Percentiles rank a stretch among this genome's conserved stretches.
Evolutionary conservation across 2,113 vertebrate genomes (phyloP).

Genomic region (Sclerurus mexicanus): DNA sequence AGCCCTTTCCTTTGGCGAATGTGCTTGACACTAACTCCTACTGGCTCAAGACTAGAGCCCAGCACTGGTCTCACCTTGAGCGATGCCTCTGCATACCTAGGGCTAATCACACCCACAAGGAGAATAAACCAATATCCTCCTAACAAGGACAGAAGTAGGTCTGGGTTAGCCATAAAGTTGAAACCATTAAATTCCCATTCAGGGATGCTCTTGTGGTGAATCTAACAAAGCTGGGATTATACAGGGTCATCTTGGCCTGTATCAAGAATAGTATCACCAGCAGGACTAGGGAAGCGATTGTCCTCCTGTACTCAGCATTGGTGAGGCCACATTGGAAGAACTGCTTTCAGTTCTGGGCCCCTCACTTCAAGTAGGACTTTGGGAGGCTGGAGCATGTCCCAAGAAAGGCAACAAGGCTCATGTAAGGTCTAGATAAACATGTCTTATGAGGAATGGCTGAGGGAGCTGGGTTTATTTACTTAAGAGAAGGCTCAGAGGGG

Average conservation of each 20-base stretch:
- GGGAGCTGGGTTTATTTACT: not conserved
- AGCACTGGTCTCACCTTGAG: not conserved
- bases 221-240: not conserved
- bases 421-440: not conserved
- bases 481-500: not conserved
- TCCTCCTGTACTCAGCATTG: not conserved
- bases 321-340: not conserved
- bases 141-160: not conserved
- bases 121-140: not conserved
- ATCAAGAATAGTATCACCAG: not conserved
- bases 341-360: not conserved
- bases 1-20: not conserved
- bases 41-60: not conserved
- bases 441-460: not conserved
- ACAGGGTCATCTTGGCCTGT: not conserved
- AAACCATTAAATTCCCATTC: not conserved
- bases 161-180: not conserved
- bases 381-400: not conserved
- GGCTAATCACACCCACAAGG: not conserved
- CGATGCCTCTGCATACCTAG: not conserved
- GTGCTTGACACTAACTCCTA: not conserved
- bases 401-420: not conserved
- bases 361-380: not conserved
- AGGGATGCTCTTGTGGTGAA: not conserved
- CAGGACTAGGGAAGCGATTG: not conserved